A percentile compares a stretch with the other conserved stretches of the same genome.
Conservation (phyloP, 2,888 invertebrate species). For the Eudasyphora cyanicolor region DNA sequence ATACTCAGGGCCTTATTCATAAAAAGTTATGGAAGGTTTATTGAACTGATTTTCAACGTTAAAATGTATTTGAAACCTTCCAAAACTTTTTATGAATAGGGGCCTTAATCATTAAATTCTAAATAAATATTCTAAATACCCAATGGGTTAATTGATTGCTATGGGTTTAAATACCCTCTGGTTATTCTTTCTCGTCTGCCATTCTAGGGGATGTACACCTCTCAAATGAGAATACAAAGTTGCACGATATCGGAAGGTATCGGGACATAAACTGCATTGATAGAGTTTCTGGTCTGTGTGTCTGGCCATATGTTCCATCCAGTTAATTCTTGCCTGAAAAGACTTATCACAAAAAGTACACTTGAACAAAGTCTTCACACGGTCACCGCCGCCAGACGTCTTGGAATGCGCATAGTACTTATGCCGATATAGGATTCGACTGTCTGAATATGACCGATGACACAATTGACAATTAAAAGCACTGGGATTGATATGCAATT, state of each 20-base stretch:
- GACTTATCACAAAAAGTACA: background rate
- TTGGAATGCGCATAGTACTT: background rate
- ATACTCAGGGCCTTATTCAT: too few species aligned
- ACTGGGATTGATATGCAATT: conserved; percentile 35
- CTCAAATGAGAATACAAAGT: background rate
- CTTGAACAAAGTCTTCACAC: background rate
- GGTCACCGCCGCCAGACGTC: background rate
- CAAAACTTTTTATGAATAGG: too few species aligned
- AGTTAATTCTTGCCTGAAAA: background rate
- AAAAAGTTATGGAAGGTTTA: too few species aligned
- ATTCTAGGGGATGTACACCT: background rate
- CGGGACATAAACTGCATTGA: background rate
- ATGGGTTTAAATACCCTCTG: background rate
- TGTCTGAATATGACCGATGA: background rate
- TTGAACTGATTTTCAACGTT: too few species aligned
- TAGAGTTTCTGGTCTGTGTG: background rate
- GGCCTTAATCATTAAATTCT: too few species aligned
- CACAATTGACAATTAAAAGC: conserved; percentile 37
- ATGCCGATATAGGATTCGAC: background rate
- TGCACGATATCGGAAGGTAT: background rate
- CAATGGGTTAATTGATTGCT: too few species aligned
- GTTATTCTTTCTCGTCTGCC: background rate
- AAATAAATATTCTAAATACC: too few species aligned
- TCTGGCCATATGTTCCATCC: background rate
- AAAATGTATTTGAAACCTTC: too few species aligned